These are phyloP conservation scores for Pogona vitticeps DNA, from an alignment of 2,113 vertebrate species.

Conservation along the genomic window DNA sequence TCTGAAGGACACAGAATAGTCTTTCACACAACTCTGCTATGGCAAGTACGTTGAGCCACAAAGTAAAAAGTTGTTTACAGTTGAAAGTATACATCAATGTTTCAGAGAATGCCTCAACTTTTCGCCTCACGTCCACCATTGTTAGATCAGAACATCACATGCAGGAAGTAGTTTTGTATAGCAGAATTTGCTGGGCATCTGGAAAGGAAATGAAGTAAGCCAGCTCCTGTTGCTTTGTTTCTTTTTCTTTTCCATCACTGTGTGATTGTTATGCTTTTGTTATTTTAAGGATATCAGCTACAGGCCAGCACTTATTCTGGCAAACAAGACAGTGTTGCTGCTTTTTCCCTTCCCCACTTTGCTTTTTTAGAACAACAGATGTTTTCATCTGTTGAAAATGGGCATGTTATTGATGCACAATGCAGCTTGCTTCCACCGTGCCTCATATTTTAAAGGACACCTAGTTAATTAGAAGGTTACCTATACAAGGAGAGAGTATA, in stretches of 20 bases:
- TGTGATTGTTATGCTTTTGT: conserved; percentile 55
- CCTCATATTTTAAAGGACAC: conserved; percentile 24
- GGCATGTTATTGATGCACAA: conserved; percentile 10
- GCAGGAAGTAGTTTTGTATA: conserved; percentile 50
- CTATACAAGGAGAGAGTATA: conserved; percentile 15
- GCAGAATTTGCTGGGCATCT: conserved; percentile 2
- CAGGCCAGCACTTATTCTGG: conserved; percentile 49
- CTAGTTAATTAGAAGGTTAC: conserved; percentile 39
- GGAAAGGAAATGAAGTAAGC: conserved; percentile 60
- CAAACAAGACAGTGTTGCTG: conserved; percentile 16
- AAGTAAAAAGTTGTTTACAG: conserved; percentile 9
- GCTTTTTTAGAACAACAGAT: conserved; percentile 56
- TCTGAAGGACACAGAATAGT: neutral
- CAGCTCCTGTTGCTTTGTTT: conserved; percentile 46
- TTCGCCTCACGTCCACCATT: conserved; percentile 59
- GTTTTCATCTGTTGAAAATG: conserved; percentile 54
- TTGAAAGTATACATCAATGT: neutral
- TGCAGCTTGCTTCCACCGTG: conserved; percentile 23
- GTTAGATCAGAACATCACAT: conserved; percentile 51
- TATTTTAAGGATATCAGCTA: conserved; percentile 51
- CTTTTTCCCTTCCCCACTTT: conserved; percentile 2
- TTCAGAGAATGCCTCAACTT: conserved; percentile 21
- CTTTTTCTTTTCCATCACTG: conserved; percentile 53
- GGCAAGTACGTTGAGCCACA: neutral
- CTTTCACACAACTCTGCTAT: neutral